Percentiles rank a stretch among this genome's conserved stretches.
phyloP scores from a whole-genome alignment of 1,140 invertebrate species.

The Glossosoma conforme region DNA sequence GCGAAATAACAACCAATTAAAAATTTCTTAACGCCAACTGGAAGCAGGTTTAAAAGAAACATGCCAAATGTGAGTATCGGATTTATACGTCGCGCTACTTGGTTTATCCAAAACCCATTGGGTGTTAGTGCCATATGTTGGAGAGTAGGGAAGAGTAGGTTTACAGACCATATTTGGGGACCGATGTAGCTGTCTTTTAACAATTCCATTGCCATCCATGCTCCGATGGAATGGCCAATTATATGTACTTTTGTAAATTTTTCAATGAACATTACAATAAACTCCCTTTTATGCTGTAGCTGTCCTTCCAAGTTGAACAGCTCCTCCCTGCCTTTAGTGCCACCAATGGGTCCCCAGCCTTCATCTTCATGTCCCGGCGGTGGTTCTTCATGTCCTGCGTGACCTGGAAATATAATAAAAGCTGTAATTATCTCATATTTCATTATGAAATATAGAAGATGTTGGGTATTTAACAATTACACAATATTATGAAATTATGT shows the following conservation, averaged over 20 bases:
- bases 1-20: conserved; percentile 1
- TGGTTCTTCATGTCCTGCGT: conserved; percentile 65
- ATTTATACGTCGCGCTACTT: conserved; percentile 51
- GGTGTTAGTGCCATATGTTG: conserved; percentile 69
- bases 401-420: conserved; percentile 48
- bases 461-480: no score
- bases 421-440: neutral
- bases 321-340: conserved; percentile 48
- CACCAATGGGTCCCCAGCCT: conserved; percentile 41
- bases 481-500: no score
- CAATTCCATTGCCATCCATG: conserved; percentile 72
- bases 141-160: conserved; percentile 77
- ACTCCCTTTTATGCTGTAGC: conserved; percentile 73
- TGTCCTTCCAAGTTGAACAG: conserved; percentile 69
- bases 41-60: conserved; percentile 42
- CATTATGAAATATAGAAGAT: neutral
- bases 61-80: conserved; percentile 55
- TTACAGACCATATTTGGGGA: conserved; percentile 51
- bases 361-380: conserved; percentile 32
- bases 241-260: conserved; percentile 62
- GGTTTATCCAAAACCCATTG: conserved; percentile 60
- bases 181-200: conserved; percentile 54
- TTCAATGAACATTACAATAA: conserved; percentile 69
- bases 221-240: conserved; percentile 81
- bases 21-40: neutral